A percentile compares a stretch with the other conserved stretches of the same genome.
Evolutionary conservation across 2,797 vertebrate genomes (phyloP).

Genomic region (Rhadinocentrus ornatus): DNA sequence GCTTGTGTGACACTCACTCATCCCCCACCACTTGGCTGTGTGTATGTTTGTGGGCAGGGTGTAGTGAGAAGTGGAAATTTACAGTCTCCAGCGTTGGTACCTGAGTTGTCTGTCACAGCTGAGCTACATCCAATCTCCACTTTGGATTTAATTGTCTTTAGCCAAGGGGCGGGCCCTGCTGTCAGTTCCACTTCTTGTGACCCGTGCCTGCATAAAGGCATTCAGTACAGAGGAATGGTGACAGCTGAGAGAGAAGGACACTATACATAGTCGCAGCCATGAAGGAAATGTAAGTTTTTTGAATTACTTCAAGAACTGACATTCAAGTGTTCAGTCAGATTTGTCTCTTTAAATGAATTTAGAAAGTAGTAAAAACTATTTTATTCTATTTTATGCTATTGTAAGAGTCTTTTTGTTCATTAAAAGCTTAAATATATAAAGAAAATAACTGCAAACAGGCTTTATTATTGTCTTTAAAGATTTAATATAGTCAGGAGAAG

Average conservation of each 20-base stretch:
- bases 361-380: background rate
- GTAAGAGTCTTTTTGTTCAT: background rate
- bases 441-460: background rate
- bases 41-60: conserved; percentile 54
- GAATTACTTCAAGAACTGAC: conserved; percentile 31
- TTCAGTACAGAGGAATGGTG: conserved; percentile 83
- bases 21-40: conserved; percentile 30
- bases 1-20: conserved; percentile 42
- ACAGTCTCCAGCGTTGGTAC: conserved; percentile 78
- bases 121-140: conserved; percentile 75
- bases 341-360: conserved; percentile 1
- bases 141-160: conserved; percentile 82
- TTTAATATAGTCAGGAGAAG: background rate
- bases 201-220: conserved; percentile 73
- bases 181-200: conserved; percentile 77
- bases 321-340: conserved; percentile 13
- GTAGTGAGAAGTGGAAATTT: conserved; percentile 81
- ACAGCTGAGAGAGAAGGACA: conserved; percentile 77
- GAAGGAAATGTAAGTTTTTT: conserved; percentile 83
- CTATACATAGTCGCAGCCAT: conserved; percentile 76
- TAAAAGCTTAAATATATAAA: conserved; percentile 13
- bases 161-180: conserved; percentile 73
- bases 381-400: background rate
- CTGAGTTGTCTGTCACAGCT: conserved; percentile 71
- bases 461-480: conserved; percentile 3